phyloP scores from a whole-genome alignment of 2,113 vertebrate genomes.

The Hoplias malabaricus region DNA sequence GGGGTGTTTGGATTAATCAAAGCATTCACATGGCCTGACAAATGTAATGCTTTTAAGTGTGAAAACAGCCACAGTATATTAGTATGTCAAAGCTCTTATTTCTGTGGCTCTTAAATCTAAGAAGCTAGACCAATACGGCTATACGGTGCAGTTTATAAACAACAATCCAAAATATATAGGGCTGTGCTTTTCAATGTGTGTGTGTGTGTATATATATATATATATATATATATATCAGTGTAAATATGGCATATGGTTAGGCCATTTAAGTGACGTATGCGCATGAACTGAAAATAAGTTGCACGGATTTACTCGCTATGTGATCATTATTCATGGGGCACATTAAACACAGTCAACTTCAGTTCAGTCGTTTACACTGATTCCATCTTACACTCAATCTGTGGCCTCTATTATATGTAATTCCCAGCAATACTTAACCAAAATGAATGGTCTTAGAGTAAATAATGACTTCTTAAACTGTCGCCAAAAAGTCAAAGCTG shows the following conservation, averaged over 20 bases:
- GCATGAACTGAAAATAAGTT: neutral
- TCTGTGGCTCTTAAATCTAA: neutral
- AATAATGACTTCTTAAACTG: neutral
- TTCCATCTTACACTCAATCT: neutral
- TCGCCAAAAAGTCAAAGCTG: neutral
- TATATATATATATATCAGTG: neutral
- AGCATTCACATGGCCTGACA: too few species aligned
- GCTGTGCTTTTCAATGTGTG: neutral
- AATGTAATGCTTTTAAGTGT: too few species aligned
- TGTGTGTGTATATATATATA: too few species aligned
- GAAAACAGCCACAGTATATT: too few species aligned
- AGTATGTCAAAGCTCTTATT: neutral
- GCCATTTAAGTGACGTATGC: neutral
- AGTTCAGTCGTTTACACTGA: constrained; percentile 2
- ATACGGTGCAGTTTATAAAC: neutral
- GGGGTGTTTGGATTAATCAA: too few species aligned
- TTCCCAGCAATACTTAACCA: neutral
- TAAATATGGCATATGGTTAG: neutral
- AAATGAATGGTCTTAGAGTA: constrained; percentile 1
- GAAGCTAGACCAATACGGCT: neutral
- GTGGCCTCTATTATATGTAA: neutral
- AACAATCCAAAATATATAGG: neutral
- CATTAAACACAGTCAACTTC: constrained; percentile 7
- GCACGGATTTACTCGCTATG: constrained; percentile 9
- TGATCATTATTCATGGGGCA: constrained; percentile 9